A percentile compares a stretch with the other conserved stretches of the same genome.
Conservation (phyloP, 2,888 invertebrate genomes). For the Nymphalis urticae region DNA sequence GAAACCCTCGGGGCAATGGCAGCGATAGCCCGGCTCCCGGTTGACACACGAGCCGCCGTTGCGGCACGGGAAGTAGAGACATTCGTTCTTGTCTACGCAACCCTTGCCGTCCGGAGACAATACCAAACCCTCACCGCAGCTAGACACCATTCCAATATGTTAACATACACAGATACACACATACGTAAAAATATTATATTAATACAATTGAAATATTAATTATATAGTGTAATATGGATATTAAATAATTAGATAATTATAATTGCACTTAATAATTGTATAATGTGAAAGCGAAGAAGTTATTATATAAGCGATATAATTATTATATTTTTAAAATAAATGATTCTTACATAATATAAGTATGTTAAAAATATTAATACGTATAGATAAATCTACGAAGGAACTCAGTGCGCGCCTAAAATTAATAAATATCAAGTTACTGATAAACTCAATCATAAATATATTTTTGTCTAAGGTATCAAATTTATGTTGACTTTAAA, state of each 20-base stretch:
- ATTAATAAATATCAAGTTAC: slow-evolving; percentile 19
- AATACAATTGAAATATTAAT: slow-evolving; percentile 30
- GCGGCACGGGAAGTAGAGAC: slow-evolving; percentile 95
- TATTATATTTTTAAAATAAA: slow-evolving; percentile 15
- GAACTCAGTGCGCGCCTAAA: slow-evolving; percentile 49
- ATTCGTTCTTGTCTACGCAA: slow-evolving; percentile 97
- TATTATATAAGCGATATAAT: slow-evolving; percentile 24
- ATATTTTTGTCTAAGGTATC: not conserved
- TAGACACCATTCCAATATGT: slow-evolving; percentile 76
- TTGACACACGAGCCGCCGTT: slow-evolving; percentile 96
- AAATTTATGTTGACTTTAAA: no score
- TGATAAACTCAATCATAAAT: slow-evolving; percentile 12
- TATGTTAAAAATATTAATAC: slow-evolving; percentile 14
- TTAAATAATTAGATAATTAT: slow-evolving; percentile 15
- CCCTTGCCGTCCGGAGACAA: slow-evolving; percentile 95
- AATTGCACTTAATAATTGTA: slow-evolving; percentile 10
- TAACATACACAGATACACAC: slow-evolving; percentile 44
- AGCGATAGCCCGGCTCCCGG: slow-evolving; percentile 93
- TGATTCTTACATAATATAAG: no score
- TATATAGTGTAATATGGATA: slow-evolving; percentile 32
- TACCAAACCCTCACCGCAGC: slow-evolving; percentile 96
- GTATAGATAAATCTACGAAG: slow-evolving; percentile 26
- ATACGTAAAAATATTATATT: slow-evolving; percentile 29
- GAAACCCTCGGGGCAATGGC: slow-evolving; percentile 95
- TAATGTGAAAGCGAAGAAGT: slow-evolving; percentile 30